These are phyloP conservation scores for Adelphocoris suturalis DNA, from an alignment of 2,888 invertebrate genomes.

Conservation along the genomic window DNA sequence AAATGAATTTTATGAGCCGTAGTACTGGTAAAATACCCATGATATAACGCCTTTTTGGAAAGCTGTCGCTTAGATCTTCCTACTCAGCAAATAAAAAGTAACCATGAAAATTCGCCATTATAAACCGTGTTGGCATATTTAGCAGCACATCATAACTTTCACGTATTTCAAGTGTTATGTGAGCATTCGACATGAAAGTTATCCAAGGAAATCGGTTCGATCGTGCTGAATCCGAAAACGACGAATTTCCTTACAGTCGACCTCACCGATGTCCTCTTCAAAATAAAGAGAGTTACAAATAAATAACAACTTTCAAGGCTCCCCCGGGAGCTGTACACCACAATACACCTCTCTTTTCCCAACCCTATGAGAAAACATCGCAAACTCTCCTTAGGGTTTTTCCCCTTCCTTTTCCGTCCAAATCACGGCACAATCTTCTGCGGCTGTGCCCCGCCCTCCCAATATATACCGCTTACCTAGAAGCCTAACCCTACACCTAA, in stretches of 20 bases:
- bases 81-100: no score
- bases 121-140: no score
- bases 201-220: no score
- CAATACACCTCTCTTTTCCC: conserved; percentile 27
- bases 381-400: conserved; percentile 53
- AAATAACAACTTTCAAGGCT: conserved; percentile 40
- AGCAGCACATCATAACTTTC: no score
- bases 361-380: conserved; percentile 46
- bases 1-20: no score
- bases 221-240: no score
- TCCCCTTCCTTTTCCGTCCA: background rate
- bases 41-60: no score
- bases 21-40: no score
- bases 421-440: conserved; percentile 54
- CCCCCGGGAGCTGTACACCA: conserved; percentile 45
- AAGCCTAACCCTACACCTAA: conserved; percentile 56
- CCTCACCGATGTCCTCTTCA: background rate
- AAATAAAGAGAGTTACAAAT: conserved; percentile 40
- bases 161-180: no score
- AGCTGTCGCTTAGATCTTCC: no score
- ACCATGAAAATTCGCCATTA: no score
- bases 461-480: conserved; percentile 69
- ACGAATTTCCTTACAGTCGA: background rate
- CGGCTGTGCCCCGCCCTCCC: conserved; percentile 42
- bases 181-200: no score